A percentile compares a stretch with the other conserved stretches of the same genome.
These are phyloP conservation scores for Oostethus manadensis DNA, from an alignment of 2,113 vertebrate genomes.

Conservation along the genomic window DNA sequence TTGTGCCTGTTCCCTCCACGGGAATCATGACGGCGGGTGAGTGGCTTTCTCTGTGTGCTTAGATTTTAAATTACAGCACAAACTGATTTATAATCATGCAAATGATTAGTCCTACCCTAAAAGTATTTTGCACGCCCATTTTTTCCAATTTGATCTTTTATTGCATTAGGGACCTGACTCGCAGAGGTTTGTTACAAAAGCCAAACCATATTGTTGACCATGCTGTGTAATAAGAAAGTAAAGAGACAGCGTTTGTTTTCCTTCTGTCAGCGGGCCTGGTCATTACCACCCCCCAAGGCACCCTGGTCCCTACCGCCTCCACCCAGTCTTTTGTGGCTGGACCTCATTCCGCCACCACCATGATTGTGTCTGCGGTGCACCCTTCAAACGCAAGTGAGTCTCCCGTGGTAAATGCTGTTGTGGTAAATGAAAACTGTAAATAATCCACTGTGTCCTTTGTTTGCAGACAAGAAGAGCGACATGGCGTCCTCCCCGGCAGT, in stretches of 20 bases:
- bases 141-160: too few relatives aligned
- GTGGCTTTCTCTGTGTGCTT: background rate
- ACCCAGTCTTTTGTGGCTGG: slow-evolving; percentile 90
- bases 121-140: too few relatives aligned
- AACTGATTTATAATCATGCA: too few relatives aligned
- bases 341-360: slow-evolving; percentile 74
- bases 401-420: background rate
- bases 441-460: slow-evolving; percentile 39
- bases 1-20: slow-evolving; percentile 89
- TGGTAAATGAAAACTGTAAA: background rate
- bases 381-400: slow-evolving; percentile 64
- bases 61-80: too few relatives aligned
- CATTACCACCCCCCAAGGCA: slow-evolving; percentile 92
- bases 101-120: too few relatives aligned
- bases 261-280: slow-evolving; percentile 82
- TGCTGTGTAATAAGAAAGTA: too few relatives aligned
- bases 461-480: slow-evolving; percentile 85
- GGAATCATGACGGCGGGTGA: slow-evolving; percentile 94
- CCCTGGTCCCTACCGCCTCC: slow-evolving; percentile 85
- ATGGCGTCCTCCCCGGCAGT: slow-evolving; percentile 67
- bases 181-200: too few relatives aligned
- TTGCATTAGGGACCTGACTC: too few relatives aligned
- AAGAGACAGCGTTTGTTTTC: slow-evolving; percentile 6
- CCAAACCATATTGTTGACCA: too few relatives aligned
- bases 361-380: slow-evolving; percentile 92